Conservation (phyloP, 2,888 invertebrate genomes). For the Harpalus rufipes region DNA sequence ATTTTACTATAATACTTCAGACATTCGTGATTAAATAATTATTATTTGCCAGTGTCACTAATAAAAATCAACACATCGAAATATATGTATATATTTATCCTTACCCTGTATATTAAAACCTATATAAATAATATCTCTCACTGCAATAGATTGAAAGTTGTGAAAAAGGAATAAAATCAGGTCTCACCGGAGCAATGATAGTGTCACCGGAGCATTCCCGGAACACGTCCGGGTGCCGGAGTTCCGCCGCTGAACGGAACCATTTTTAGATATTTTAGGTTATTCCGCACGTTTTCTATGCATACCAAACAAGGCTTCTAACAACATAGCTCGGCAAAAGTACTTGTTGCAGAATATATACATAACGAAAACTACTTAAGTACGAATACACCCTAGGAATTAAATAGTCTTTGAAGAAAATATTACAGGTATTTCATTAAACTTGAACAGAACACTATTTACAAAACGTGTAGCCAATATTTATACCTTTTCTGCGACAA, state of each 20-base stretch:
- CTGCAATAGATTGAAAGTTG: slow-evolving; percentile 3
- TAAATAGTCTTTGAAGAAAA: background rate
- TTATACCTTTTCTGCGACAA: too few relatives aligned
- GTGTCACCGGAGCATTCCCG: slow-evolving; percentile 26
- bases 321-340: background rate
- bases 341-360: background rate
- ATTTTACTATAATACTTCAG: too few relatives aligned
- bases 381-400: background rate
- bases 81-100: background rate
- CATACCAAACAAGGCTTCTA: slow-evolving; percentile 56
- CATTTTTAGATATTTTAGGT: slow-evolving; percentile 62
- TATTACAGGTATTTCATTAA: background rate
- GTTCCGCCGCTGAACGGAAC: slow-evolving; percentile 13
- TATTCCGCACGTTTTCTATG: slow-evolving; percentile 65
- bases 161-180: slow-evolving; percentile 14
- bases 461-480: too few relatives aligned
- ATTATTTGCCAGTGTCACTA: too few relatives aligned
- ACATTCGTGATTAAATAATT: too few relatives aligned
- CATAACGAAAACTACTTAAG: background rate
- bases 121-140: background rate
- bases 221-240: slow-evolving; percentile 21
- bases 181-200: slow-evolving; percentile 20
- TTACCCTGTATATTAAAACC: background rate
- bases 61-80: too few relatives aligned
- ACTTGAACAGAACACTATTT: too few relatives aligned